Evolutionary conservation across 1,140 invertebrate species (phyloP).

Genomic region (Drosophila mojavensis): DNA sequence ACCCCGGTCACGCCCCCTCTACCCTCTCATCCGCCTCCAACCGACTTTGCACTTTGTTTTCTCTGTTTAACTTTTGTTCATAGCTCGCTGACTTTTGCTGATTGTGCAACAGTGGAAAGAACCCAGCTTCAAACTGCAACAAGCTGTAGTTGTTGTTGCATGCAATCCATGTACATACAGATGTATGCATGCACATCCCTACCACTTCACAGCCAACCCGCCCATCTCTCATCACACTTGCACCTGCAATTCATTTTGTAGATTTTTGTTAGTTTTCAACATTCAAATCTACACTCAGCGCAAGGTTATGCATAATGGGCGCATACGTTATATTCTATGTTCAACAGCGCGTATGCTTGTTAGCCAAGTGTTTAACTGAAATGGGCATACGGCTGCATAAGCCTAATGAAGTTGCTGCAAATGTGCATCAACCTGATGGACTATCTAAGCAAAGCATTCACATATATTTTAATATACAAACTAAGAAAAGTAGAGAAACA

Average conservation of each 20-base stretch:
- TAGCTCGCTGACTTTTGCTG: conserved; percentile 71
- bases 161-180: neutral
- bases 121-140: conserved; percentile 10
- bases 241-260: conserved; percentile 57
- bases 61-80: conserved; percentile 79
- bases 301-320: neutral
- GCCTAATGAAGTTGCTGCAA: conserved; percentile 29
- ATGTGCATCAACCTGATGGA: neutral
- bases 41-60: conserved; percentile 72
- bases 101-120: conserved; percentile 59
- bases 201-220: neutral
- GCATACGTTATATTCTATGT: conserved; percentile 36
- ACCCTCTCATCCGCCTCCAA: neutral
- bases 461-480: too few species aligned
- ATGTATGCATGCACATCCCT: too few species aligned
- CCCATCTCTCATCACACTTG: neutral
- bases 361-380: conserved; percentile 16
- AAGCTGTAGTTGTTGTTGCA: conserved; percentile 29
- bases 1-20: neutral
- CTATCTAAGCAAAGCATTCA: too few species aligned
- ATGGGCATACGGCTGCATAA: conserved; percentile 1
- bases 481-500: too few species aligned
- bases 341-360: conserved; percentile 53
- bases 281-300: conserved; percentile 49
- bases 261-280: conserved; percentile 66